Evolutionary conservation across 2,888 invertebrate genomes (phyloP), one percentile per base, ranked within the genome.

Genomic region (Laspeyria flexula): DNA sequence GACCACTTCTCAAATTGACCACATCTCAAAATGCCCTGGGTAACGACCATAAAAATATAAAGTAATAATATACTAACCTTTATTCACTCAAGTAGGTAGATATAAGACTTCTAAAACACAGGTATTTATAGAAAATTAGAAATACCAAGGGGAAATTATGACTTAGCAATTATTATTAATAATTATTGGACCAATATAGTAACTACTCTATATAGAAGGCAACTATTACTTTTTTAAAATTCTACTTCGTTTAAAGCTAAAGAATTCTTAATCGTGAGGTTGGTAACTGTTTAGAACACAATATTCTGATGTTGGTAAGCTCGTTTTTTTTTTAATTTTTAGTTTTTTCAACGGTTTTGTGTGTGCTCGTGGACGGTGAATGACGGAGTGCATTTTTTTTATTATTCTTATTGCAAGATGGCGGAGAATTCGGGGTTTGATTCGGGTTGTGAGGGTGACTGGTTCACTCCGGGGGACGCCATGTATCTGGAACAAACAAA

Each of bases 121-220:
- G 63, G 66, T 57, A 66, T 55, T 64, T 62, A 34, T 25, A 25
- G 25, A 25, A 25, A 25, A 25, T 25, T 49, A 38, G 18, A 47
- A 59, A 64, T 74, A 71, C 41, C 67, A 74, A 73, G 46, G 57
- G 61, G 55, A 65, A 69, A 66, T 66, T 55, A 69, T 71, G 65
- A 68, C 57, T 75, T 72, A 68, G 65, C 64, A 71, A 67, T 70
- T 79, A 66, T 70, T 73, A 67, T 70, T 79, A 66, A 69, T 73
- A 72, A 72, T 71, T 63, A 79, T 90, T 90, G 90, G 90, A 90
- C 90, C 90, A 81, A 83, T 68, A 82, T 82, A 73, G 71, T 76
- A 62, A 71, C 84, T 80, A 81, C 81, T 51, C 76, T 85, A 81
- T 79, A 43, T 71, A 85, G 84, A 90, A 90, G 90, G 90, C 90